A percentile compares a stretch with the other conserved stretches of the same genome.
phyloP scores from a whole-genome alignment of 2,888 invertebrate genomes.

The Shargacucullia verbasci region DNA sequence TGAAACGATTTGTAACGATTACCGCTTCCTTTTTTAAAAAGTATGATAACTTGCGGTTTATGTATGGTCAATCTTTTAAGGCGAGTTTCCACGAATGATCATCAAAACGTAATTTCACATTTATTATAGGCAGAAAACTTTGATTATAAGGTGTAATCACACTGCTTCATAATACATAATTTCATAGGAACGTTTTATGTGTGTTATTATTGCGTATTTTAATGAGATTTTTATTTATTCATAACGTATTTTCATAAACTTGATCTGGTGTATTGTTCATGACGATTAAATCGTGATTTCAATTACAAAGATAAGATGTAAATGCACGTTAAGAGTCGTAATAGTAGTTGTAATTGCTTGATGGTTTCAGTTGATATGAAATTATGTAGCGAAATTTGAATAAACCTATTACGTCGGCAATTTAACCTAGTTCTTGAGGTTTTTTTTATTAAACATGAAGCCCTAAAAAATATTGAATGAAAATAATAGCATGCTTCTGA shows the following conservation, averaged over 20 bases:
- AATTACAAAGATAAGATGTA: conserved; percentile 79
- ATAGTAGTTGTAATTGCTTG: conserved; percentile 55
- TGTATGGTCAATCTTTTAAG: conserved; percentile 62
- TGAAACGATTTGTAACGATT: conserved; percentile 67
- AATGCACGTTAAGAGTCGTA: conserved; percentile 64
- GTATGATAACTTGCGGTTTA: conserved; percentile 61
- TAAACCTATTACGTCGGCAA: conserved; percentile 37
- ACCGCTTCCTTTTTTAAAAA: conserved; percentile 70
- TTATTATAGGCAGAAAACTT: conserved; percentile 71
- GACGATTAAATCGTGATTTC: conserved; percentile 79
- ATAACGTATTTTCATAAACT: conserved; percentile 69
- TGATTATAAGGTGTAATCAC: conserved; percentile 67
- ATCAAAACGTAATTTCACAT: conserved; percentile 71
- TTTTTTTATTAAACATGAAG: conserved; percentile 23
- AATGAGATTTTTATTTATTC: conserved; percentile 83
- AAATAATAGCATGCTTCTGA: conserved; percentile 26
- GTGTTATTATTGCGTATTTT: conserved; percentile 55
- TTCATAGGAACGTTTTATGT: conserved; percentile 60
- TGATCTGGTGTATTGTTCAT: conserved; percentile 56
- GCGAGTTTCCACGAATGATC: conserved; percentile 59
- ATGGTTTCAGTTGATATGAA: conserved; percentile 51
- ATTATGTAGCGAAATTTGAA: conserved; percentile 46
- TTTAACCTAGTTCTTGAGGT: conserved; percentile 37
- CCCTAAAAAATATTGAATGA: conserved; percentile 30
- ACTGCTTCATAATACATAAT: conserved; percentile 58